Evolutionary conservation across 2,888 invertebrate genomes (phyloP).

Genomic region (Carabus problematicus): DNA sequence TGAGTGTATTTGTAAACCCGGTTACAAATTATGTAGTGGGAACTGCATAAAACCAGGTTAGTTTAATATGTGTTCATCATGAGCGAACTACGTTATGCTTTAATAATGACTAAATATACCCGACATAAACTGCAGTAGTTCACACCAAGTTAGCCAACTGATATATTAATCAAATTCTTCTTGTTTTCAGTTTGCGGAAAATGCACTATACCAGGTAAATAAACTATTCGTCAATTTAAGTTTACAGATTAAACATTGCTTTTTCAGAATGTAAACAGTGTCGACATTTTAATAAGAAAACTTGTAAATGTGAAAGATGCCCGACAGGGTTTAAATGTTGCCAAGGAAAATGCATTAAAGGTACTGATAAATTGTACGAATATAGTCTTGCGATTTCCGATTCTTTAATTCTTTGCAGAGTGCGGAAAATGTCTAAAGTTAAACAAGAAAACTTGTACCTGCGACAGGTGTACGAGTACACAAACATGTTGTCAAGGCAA

Average conservation of each 20-base stretch:
- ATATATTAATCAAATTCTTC: neutral
- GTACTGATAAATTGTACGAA: too few relatives aligned
- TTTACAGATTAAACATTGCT: neutral
- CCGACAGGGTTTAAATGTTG: too few relatives aligned
- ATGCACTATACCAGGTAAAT: slow-evolving; percentile 6
- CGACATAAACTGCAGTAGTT: too few relatives aligned
- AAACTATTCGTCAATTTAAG: neutral
- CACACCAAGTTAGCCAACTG: too few relatives aligned
- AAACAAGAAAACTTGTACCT: too few relatives aligned
- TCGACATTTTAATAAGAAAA: neutral
- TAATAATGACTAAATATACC: too few relatives aligned
- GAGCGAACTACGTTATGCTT: neutral
- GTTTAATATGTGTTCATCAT: neutral
- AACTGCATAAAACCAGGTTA: slow-evolving; percentile 6
- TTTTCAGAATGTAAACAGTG: neutral
- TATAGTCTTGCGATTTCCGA: neutral
- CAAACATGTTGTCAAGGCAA: neutral
- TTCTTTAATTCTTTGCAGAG: too few relatives aligned
- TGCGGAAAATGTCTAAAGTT: too few relatives aligned
- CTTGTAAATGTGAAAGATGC: neutral
- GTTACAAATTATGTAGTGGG: neutral
- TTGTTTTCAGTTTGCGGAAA: too few relatives aligned
- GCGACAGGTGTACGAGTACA: too few relatives aligned
- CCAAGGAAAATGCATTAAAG: too few relatives aligned
- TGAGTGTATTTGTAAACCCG: slow-evolving; percentile 11